These are phyloP conservation scores for Cydia fagiglandana DNA, from an alignment of 1,140 invertebrate species.

Conservation along the genomic window DNA sequence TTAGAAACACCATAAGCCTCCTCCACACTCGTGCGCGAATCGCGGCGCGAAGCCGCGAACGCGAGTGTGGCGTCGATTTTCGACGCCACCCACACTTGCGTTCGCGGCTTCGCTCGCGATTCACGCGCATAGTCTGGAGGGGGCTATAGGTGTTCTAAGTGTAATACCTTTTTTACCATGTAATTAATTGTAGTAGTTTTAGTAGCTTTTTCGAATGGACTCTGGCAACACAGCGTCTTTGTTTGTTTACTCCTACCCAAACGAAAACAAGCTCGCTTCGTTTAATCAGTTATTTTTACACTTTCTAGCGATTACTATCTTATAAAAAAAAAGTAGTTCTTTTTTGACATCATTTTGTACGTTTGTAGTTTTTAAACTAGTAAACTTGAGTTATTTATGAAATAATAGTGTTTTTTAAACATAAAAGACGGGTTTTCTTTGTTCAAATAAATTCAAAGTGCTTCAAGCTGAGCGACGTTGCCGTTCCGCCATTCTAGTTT, in stretches of 20 bases:
- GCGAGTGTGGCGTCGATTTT: too few relatives aligned
- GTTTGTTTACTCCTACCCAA: slow-evolving; percentile 65
- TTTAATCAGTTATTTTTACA: slow-evolving; percentile 50
- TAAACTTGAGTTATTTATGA: not conserved
- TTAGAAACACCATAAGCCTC: not conserved
- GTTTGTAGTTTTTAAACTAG: slow-evolving; percentile 8
- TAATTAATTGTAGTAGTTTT: not conserved
- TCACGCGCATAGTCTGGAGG: too few relatives aligned
- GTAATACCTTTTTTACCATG: too few relatives aligned
- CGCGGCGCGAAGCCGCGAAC: too few relatives aligned
- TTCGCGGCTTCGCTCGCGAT: too few relatives aligned
- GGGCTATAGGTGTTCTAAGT: too few relatives aligned
- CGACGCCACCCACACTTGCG: too few relatives aligned
- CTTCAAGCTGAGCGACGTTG: slow-evolving; percentile 63
- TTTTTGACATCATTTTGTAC: not conserved
- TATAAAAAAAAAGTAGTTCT: slow-evolving; percentile 17
- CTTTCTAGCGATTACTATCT: slow-evolving; percentile 38
- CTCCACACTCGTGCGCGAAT: too few relatives aligned
- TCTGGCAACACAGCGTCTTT: slow-evolving; percentile 44
- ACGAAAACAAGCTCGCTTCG: slow-evolving; percentile 56
- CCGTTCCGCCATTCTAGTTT: slow-evolving; percentile 55
- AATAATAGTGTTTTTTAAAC: not conserved
- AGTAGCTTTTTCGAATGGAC: not conserved
- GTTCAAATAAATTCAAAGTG: slow-evolving; percentile 34
- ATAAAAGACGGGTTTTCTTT: slow-evolving; percentile 1